Evolutionary conservation across 1,140 invertebrate species (phyloP).

Genomic region (Epicauta chinensis): DNA sequence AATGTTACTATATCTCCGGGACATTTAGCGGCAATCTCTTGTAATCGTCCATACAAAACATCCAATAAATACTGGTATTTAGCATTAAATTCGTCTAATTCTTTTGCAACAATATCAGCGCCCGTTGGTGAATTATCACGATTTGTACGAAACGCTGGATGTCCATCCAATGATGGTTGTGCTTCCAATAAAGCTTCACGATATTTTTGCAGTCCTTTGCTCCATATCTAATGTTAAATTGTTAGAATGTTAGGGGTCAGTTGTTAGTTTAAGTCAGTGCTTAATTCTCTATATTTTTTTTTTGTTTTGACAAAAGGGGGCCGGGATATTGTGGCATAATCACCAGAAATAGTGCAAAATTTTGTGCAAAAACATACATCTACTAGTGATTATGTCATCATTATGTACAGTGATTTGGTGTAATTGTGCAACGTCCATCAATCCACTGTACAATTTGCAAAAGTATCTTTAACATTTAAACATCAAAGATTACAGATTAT

Average conservation of each 20-base stretch:
- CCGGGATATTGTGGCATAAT: conserved; percentile 10
- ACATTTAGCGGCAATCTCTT: conserved; percentile 52
- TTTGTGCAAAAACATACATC: no score
- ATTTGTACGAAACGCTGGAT: conserved; percentile 39
- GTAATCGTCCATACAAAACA: conserved; percentile 60
- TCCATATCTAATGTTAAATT: conserved; percentile 52
- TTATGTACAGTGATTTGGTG: conserved; percentile 3
- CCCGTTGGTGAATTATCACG: conserved; percentile 45
- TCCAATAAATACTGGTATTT: conserved; percentile 72
- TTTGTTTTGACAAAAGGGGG: conserved; percentile 4
- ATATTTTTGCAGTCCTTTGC: conserved; percentile 62
- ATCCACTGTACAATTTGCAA: no score
- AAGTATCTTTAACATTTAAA: no score
- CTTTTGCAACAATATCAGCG: conserved; percentile 73
- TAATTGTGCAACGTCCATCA: no score
- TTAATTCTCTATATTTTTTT: conserved; percentile 3
- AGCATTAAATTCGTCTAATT: conserved; percentile 80
- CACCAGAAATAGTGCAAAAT: conserved; percentile 6
- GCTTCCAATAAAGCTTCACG: conserved; percentile 79
- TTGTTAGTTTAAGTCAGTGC: conserved; percentile 40
- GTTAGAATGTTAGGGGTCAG: conserved; percentile 41
- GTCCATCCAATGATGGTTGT: conserved; percentile 73
- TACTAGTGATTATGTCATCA: no score
- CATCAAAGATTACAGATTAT: no score
- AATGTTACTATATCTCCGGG: conserved; percentile 57